phyloP scores from a whole-genome alignment of 2,797 vertebrate genomes.

The Halcyon chelicuti region DNA sequence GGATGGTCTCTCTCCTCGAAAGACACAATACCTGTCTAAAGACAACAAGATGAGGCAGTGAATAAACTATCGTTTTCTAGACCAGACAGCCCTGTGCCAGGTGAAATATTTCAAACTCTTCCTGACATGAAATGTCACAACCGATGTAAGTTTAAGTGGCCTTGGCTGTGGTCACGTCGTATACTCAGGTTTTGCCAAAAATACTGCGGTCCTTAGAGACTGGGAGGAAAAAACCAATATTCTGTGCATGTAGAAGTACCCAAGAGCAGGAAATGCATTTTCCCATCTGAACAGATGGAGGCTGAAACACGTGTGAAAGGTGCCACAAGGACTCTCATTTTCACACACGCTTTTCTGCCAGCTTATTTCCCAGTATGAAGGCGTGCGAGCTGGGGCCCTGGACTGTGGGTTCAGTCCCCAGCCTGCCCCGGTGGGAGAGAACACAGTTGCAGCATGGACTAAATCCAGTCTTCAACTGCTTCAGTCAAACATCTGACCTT shows the following conservation, averaged over 20 bases:
- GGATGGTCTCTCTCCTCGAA: slow-evolving; percentile 56
- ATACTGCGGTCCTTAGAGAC: background rate
- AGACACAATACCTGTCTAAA: slow-evolving; percentile 58
- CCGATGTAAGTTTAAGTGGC: slow-evolving; percentile 67
- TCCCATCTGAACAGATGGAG: rapidly evolving
- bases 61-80: slow-evolving; percentile 73
- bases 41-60: slow-evolving; percentile 61
- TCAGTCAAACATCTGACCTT: background rate
- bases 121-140: slow-evolving; percentile 70
- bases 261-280: background rate
- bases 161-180: background rate
- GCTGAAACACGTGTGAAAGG: background rate
- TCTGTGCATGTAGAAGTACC: background rate
- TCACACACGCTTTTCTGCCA: background rate
- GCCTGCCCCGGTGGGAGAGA: background rate
- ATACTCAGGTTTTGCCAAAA: slow-evolving; percentile 5
- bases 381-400: rapidly evolving
- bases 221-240: background rate
- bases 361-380: background rate
- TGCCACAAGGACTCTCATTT: background rate
- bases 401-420: background rate
- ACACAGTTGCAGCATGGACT: background rate
- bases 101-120: slow-evolving; percentile 67
- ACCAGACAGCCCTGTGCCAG: slow-evolving; percentile 60
- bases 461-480: background rate